Evolutionary conservation across 2,113 vertebrate genomes (phyloP), one percentile per base, ranked within the genome.

Genomic region (Gila orcuttii): DNA sequence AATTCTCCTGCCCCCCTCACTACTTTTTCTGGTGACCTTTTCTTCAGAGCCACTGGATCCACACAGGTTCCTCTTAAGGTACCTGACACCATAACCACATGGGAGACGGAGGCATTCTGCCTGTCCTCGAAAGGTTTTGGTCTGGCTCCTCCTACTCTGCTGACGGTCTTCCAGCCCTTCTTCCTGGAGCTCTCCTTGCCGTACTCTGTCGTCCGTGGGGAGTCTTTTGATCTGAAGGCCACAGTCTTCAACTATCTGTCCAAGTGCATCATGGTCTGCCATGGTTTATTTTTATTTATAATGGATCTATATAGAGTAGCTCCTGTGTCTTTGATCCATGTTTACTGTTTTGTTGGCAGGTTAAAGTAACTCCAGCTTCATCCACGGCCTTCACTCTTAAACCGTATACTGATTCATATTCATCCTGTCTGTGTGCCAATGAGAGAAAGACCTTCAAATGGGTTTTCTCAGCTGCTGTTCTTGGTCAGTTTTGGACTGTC

Each of bases 21-120:
- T 97, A 45, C 91, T 96, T 36, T 95, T 97, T 47, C 93, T 96
- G 94, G 96, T 97, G 71, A 87, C 45, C 36, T 7, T 28, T 9
- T 5, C 36, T 75, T 11, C 91, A 97, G 97, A 83, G 88, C 87
- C 0, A 90, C 94, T 28, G 97, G 97, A 39, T 83, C 36, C 57
- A 91, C 91, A 74, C 89, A 95, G 3, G 9, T 96, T 25, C 45
- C 77, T 57, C 62, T 95, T 25, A 96, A 88, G 0, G 93, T 94
- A 60, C 97, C 97, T 0, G 96, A 97, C 88, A 96, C 95, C 76
- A 97, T 98, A 92, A 98, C 96, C 11, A 94, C 96, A 21, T 98
- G 97, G 97, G 96, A 95, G 88, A 95, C 95, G 0, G 94, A 95
- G 83, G 91, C 93, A 12, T 94, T 97, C 92, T 98, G 97, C 89